A percentile compares a stretch with the other conserved stretches of the same genome.
phyloP scores from a whole-genome alignment of 2,888 invertebrate genomes.

The Idaea dimidiata region DNA sequence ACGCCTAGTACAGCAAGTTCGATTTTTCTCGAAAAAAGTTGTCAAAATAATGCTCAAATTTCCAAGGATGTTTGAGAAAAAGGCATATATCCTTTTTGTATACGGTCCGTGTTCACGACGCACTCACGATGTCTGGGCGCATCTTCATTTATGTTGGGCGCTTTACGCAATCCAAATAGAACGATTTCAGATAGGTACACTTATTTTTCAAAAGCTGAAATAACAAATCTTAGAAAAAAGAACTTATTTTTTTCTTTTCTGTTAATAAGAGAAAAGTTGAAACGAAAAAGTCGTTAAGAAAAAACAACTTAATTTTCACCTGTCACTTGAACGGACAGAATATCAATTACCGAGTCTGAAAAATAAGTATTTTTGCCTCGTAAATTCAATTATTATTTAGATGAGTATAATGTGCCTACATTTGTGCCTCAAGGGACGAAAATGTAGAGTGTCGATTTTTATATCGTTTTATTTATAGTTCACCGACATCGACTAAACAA shows the following conservation, averaged over 20 bases:
- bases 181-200: background rate
- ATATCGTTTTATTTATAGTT: background rate
- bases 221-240: background rate
- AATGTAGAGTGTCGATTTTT: slow-evolving; percentile 4
- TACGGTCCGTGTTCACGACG: no score
- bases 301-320: slow-evolving; percentile 2
- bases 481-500: slow-evolving; percentile 8
- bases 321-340: slow-evolving; percentile 9
- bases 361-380: slow-evolving; percentile 16
- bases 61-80: no score
- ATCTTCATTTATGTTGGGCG: no score
- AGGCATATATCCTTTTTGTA: no score
- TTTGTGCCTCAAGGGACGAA: background rate
- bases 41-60: no score
- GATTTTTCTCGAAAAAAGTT: no score
- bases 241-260: background rate
- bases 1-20: no score
- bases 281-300: slow-evolving; percentile 5
- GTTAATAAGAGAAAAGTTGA: slow-evolving; percentile 9
- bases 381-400: slow-evolving; percentile 24
- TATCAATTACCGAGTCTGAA: slow-evolving; percentile 23
- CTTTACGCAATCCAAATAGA: background rate
- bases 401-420: background rate
- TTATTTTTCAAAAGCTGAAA: background rate
- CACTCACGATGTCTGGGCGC: no score